Percentiles rank a stretch among this genome's conserved stretches.
phyloP scores from a whole-genome alignment of 2,888 invertebrate genomes.

The Lasioglossum pauxillum region DNA sequence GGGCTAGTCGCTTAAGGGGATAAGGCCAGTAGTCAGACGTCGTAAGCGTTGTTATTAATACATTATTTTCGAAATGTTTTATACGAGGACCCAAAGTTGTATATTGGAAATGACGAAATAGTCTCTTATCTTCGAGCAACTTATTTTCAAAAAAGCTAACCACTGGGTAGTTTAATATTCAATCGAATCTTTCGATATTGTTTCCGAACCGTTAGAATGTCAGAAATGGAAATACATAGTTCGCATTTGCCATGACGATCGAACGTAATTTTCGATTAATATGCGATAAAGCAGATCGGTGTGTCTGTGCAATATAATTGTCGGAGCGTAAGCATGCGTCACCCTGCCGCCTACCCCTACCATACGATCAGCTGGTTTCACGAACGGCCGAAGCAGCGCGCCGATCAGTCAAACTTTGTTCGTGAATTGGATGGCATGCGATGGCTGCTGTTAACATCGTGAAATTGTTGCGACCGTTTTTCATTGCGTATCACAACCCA shows the following conservation, averaged over 20 bases:
- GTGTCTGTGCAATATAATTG: not conserved
- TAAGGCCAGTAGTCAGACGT: not conserved
- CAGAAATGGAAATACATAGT: not conserved
- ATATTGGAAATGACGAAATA: not conserved
- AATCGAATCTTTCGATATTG: not conserved
- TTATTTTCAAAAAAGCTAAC: not conserved
- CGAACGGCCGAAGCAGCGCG: conserved; percentile 43
- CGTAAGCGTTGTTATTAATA: not conserved
- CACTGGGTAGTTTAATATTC: not conserved
- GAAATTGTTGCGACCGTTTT: conserved; percentile 21
- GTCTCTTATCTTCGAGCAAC: not conserved
- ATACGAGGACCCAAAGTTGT: not conserved
- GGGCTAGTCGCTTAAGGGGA: not conserved
- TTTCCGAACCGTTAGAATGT: not conserved
- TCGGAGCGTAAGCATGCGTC: not conserved
- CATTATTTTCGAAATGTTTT: not conserved
- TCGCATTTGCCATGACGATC: not conserved
- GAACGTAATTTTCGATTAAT: not conserved
- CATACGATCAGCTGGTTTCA: conserved; percentile 36
- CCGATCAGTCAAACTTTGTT: conserved; percentile 53
- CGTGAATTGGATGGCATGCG: conserved; percentile 42
- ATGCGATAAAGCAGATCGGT: not conserved
- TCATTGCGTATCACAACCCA: conserved; percentile 21
- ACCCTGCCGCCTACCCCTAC: conserved; percentile 8
- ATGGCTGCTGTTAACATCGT: conserved; percentile 56